Base-by-base conservation (phyloP, 2,797 vertebrate species). In the Tragopan temminckii region DNA sequence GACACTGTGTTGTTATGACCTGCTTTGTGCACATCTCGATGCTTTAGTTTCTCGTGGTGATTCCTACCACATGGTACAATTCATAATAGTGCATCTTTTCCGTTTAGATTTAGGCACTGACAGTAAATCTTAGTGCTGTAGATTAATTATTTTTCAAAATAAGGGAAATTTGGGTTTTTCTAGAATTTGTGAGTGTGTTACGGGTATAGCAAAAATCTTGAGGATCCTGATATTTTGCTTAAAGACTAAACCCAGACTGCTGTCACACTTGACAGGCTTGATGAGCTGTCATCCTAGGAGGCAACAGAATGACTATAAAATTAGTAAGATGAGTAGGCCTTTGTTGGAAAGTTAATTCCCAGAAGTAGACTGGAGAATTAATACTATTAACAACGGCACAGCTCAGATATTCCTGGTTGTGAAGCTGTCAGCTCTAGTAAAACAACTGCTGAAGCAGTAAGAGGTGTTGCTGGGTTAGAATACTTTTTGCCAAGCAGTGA, bases 381-480 rank as follows among this genome's bases (percentile, higher is more conserved):
- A 76, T 86, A 11, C 21, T 52, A 11, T 67, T 89, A 52, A 53
- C 70, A 90, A 63, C 45, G 61, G 29, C 69, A n/a, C 43, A 82
- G 40, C 68, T 87, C 40, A 87, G 61, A 64, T 91, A 84, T 74
- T 94, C 50, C 55, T 94, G 90, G 21, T 57, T 74, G 40, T n/a
- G 61, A 82, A 92, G 36, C 52, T 9, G 11, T 64, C 1, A 4
- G 33, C 24, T 67, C 61, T 84, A 59, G 79, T 63, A 81, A 64
- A 92, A 74, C 71, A 67, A 52, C 36, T 80, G 48, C 71, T 61
- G 86, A 70, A 92, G 48, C 64, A 52, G 43, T 67, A 74, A 85
- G 75, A 88, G 64, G 25, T 63, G 35, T 19, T 82, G 43, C 33
- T 63, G 67, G 11, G 20, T 81, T 81, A 76, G 50, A 69, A 63